These are phyloP conservation scores for Pteropus alecto DNA, from an alignment of 2,113 vertebrate genomes.

Conservation along the genomic window DNA sequence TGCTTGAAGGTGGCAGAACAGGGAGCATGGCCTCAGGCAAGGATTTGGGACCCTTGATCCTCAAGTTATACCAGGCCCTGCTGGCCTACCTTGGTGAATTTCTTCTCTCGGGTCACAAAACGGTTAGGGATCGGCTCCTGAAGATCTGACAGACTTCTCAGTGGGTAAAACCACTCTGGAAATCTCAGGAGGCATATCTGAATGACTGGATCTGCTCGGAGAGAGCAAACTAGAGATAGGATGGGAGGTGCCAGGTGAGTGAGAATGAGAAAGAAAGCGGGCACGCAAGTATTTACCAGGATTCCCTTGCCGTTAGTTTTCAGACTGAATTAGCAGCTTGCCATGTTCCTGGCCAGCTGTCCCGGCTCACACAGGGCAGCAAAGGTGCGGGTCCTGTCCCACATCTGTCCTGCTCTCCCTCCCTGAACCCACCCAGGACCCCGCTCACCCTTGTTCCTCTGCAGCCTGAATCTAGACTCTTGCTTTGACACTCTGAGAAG, in stretches of 20 bases:
- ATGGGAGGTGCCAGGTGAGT: accelerated
- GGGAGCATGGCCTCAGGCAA: accelerated
- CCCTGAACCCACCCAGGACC: no score
- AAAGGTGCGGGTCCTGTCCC: neutral
- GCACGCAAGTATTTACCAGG: neutral
- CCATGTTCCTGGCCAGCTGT: neutral
- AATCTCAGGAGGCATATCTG: neutral
- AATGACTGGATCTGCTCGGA: accelerated
- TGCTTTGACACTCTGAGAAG: neutral
- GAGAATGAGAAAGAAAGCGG: neutral
- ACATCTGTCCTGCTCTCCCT: no score
- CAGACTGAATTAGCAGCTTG: neutral
- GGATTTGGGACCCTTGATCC: neutral
- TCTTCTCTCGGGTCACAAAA: neutral
- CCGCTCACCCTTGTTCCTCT: accelerated
- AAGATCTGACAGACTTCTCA: neutral
- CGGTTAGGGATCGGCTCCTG: neutral
- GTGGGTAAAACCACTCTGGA: accelerated
- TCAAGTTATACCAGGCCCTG: neutral
- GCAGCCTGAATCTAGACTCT: accelerated
- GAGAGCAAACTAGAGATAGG: neutral
- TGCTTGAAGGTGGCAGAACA: accelerated
- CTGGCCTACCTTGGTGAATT: neutral
- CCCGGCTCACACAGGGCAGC: neutral
- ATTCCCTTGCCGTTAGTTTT: neutral